Conservation (phyloP, 1,140 invertebrate species). For the Colletes gigas region DNA sequence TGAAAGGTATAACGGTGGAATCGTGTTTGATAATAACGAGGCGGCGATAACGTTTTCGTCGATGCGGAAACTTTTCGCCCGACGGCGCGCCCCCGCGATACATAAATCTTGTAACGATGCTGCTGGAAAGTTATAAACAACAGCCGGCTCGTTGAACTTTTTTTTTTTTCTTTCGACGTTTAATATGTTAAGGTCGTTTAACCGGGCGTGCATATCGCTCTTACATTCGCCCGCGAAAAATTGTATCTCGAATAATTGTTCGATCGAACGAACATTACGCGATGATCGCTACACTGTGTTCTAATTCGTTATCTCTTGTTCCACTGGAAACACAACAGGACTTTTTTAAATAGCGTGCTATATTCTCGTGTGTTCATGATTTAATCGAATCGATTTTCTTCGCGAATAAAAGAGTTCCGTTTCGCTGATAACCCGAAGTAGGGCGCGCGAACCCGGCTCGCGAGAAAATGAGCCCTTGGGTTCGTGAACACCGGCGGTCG, state of each 20-base stretch:
- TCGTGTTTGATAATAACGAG: constrained; percentile 57
- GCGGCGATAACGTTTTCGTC: constrained; percentile 43
- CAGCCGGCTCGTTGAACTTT: background rate
- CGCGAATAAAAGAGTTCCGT: background rate
- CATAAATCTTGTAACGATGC: constrained; percentile 13
- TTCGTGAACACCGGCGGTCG: constrained; percentile 1
- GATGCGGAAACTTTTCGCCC: constrained; percentile 47
- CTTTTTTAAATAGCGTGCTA: no score
- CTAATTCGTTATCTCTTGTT: no score
- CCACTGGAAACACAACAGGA: no score
- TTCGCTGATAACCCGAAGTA: background rate
- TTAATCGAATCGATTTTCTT: background rate
- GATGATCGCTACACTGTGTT: no score
- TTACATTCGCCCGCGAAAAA: no score
- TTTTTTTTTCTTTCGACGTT: constrained; percentile 13
- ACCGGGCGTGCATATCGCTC: background rate
- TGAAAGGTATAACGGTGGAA: constrained; percentile 51
- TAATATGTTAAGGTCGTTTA: constrained; percentile 23
- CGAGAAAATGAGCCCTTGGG: constrained; percentile 5
- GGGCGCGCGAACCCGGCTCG: background rate
- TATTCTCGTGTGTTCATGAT: no score
- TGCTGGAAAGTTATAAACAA: constrained; percentile 5
- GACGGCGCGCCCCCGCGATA: background rate
- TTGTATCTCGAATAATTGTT: no score
- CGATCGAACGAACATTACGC: no score